A percentile compares a stretch with the other conserved stretches of the same genome.
phyloP scores from a whole-genome alignment of 2,113 vertebrate genomes.

The Myrmophylax atrothorax region DNA sequence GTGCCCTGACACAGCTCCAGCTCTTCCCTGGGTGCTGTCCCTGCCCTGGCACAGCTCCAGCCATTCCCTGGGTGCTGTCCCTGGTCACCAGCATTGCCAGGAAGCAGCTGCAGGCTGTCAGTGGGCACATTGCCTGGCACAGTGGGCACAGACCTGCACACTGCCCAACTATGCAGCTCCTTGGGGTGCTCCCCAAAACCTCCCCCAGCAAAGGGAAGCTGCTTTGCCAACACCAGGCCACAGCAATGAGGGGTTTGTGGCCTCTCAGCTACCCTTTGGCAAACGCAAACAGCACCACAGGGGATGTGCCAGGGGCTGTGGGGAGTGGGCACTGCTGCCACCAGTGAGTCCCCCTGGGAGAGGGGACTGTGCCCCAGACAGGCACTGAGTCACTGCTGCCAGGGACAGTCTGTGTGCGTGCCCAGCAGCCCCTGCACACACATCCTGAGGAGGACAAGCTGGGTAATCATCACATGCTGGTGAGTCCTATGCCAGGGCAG shows the following conservation, averaged over 20 bases:
- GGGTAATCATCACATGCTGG: neutral
- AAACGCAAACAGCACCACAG: neutral
- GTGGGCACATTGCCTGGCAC: neutral
- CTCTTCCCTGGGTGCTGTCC: no score
- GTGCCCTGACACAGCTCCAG: no score
- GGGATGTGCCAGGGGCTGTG: neutral
- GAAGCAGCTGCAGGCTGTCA: neutral
- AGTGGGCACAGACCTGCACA: neutral
- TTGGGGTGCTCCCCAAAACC: neutral
- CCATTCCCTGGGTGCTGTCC: accelerated
- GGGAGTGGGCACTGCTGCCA: neutral
- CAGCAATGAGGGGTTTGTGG: neutral
- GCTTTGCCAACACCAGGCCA: neutral
- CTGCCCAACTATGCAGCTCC: neutral
- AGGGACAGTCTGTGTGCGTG: neutral
- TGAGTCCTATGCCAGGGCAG: neutral
- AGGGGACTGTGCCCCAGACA: neutral
- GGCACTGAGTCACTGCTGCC: neutral
- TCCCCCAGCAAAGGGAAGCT: neutral
- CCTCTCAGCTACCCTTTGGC: neutral
- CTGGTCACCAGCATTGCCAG: neutral
- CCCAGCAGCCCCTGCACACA: neutral
- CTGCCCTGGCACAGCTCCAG: neutral
- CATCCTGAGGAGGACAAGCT: neutral
- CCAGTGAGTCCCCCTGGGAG: neutral